Base-by-base conservation (phyloP, 2,113 vertebrate species). In the Cavia porcellus region DNA sequence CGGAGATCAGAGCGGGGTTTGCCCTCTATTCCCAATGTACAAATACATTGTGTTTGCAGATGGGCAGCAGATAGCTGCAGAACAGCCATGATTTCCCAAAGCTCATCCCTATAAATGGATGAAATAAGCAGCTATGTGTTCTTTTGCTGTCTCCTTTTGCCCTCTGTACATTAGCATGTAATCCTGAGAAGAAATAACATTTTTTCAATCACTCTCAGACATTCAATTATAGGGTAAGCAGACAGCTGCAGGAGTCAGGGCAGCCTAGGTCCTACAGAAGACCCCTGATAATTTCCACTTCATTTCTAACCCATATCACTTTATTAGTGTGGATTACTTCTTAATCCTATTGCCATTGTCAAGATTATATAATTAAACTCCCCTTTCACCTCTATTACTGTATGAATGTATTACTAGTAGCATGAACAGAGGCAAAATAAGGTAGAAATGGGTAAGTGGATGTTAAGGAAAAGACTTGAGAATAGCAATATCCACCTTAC, bases 21-120 rank as follows among this genome's bases (percentile, higher is more conserved):
- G 98, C 99, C 98, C 98, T 98, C 98, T 99, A 99, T 99, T 99
- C 99, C 99, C 98, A 99, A 98, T 2, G 98, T 99, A 99, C 98
- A 98, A 97, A 99, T 98, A 98, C 99, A 99, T 99, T 99, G 99
- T 99, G 98, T 99, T 98, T 99, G 99, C 99, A 99, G 99, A 99
- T 99, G 99, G 99, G 99, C 98, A 98, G 97, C 98, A 98, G 99
- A 99, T 98, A 99, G 98, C 98, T 95, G 97, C 72, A 94, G 98
- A 99, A 98, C 98, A 98, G 98, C 98, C 97, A 95, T 99, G 99
- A 99, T 99, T 99, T 99, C 99, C 99, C 99, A 97, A 98, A 99
- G 99, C 99, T 98, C 99, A 97, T 98, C 97, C 98, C 95, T 97
- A 98, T 98, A 99, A 98, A 99, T 99, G 98, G 98, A 99, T 98